phyloP scores from a whole-genome alignment of 2,113 vertebrate genomes.

The Nothocercus julius region DNA sequence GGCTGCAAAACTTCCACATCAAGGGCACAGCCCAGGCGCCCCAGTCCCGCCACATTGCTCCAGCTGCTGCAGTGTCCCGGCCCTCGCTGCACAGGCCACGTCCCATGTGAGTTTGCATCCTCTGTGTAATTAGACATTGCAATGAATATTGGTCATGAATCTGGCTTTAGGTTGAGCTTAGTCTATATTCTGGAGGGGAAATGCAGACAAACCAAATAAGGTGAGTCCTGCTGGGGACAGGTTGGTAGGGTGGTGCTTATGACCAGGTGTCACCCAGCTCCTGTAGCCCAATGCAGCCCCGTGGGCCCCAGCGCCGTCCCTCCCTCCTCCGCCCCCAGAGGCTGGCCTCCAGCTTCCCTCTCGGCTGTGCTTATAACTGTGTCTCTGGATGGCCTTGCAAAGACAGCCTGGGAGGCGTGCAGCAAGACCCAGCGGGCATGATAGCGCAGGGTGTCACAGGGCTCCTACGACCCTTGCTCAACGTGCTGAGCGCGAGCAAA shows the following conservation, averaged over 20 bases:
- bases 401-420: background rate
- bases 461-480: background rate
- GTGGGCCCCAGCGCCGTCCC: background rate
- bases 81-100: background rate
- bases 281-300: background rate
- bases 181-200: background rate
- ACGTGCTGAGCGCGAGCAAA: background rate
- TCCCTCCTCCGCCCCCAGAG: background rate
- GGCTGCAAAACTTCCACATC: background rate
- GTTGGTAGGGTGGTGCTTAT: background rate
- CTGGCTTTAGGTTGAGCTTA: background rate
- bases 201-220: background rate
- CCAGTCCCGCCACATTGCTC: fast-evolving
- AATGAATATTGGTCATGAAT: background rate
- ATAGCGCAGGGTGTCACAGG: background rate
- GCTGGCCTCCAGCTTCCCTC: background rate
- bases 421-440: background rate
- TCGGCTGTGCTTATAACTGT: background rate
- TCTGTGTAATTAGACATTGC: background rate
- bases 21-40: background rate
- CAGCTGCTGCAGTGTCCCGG: background rate
- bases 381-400: background rate
- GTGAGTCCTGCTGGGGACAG: fast-evolving
- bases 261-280: background rate
- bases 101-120: background rate